These are phyloP conservation scores for Drosophila sturtevanti DNA, from an alignment of 1,140 invertebrate genomes.

Conservation along the genomic window DNA sequence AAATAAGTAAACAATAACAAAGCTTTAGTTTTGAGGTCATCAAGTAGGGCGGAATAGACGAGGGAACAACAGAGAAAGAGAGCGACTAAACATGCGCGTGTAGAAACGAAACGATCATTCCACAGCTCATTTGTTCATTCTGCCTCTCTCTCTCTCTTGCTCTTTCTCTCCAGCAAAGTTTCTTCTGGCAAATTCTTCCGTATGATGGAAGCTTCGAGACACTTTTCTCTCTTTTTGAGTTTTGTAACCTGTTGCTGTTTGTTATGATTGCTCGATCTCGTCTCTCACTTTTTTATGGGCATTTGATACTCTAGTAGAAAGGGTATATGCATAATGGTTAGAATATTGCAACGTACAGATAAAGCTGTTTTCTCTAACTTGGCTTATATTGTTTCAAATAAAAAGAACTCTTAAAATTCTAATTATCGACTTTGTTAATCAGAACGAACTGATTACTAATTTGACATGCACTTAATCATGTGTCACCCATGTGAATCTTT, in stretches of 20 bases:
- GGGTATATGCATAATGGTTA: neutral
- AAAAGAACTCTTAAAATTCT: too few relatives aligned
- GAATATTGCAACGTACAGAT: neutral
- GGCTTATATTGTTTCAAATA: too few relatives aligned
- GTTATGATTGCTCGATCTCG: neutral
- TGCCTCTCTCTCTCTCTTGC: neutral
- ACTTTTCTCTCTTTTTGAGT: constrained; percentile 23
- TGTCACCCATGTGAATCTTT: too few relatives aligned
- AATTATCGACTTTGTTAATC: too few relatives aligned
- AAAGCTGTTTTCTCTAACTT: too few relatives aligned
- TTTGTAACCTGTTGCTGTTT: constrained; percentile 21
- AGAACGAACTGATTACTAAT: too few relatives aligned
- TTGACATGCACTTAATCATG: too few relatives aligned
- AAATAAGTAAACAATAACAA: constrained; percentile 55
- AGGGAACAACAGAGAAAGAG: neutral
- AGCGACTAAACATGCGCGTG: constrained; percentile 7
- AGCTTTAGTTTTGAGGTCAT: constrained; percentile 52
- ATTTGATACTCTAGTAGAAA: neutral
- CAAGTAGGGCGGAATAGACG: constrained; percentile 14
- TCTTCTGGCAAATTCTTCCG: constrained; percentile 45
- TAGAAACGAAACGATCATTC: constrained; percentile 7
- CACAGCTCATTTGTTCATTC: neutral
- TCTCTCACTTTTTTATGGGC: neutral
- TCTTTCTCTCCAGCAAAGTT: constrained; percentile 11
- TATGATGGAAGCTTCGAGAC: constrained; percentile 12